Evolutionary conservation across 2,888 invertebrate genomes (phyloP).

Genomic region (Tubulanus polymorphus): DNA sequence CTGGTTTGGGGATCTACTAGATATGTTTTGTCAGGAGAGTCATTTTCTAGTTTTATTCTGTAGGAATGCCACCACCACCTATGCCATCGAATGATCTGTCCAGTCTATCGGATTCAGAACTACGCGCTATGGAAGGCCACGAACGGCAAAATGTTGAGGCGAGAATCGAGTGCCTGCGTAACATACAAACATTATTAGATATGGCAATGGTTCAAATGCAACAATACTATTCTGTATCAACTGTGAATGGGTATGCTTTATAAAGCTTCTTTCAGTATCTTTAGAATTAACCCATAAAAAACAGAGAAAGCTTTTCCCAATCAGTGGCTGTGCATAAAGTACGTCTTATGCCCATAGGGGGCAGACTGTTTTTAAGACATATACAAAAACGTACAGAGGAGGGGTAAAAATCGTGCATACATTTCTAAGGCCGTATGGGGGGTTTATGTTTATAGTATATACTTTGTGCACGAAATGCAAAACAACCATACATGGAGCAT

Average conservation of each 20-base stretch:
- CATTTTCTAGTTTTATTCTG: too few relatives aligned
- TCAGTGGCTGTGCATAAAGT: not conserved
- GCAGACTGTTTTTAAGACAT: too few relatives aligned
- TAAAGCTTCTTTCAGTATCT: not conserved
- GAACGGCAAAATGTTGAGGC: constrained; percentile 85
- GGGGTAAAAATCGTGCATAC: too few relatives aligned
- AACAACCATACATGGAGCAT: too few relatives aligned
- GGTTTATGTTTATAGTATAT: too few relatives aligned
- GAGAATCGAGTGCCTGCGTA: constrained; percentile 76
- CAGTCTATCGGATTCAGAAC: constrained; percentile 75
- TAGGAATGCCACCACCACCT: too few relatives aligned
- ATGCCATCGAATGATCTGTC: constrained; percentile 58
- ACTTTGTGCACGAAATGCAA: too few relatives aligned
- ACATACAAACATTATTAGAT: constrained; percentile 85
- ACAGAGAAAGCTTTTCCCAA: not conserved
- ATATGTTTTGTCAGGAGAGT: too few relatives aligned
- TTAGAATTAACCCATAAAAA: not conserved
- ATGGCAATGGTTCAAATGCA: constrained; percentile 91
- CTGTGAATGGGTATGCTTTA: constrained; percentile 28
- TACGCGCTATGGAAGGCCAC: constrained; percentile 82
- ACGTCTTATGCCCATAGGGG: too few relatives aligned
- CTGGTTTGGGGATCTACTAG: too few relatives aligned
- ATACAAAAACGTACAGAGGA: too few relatives aligned
- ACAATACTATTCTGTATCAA: constrained; percentile 64
- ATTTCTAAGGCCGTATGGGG: too few relatives aligned